Evolutionary conservation across 2,888 invertebrate species (phyloP).

Genomic region (Agriotes lineatus): DNA sequence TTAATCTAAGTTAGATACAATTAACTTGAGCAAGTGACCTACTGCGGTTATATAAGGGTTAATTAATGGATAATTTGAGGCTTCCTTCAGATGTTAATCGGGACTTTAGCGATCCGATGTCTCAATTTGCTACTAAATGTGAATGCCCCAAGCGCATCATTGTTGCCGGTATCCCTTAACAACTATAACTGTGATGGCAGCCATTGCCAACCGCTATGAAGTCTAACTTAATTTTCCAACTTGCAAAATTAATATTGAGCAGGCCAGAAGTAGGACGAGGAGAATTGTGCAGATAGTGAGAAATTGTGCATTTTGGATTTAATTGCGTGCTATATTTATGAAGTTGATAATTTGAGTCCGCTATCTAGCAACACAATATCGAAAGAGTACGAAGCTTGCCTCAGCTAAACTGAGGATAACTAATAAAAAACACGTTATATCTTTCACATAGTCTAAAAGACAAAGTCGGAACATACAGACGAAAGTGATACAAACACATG

Average conservation of each 20-base stretch:
- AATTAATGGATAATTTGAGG: slow-evolving; percentile 22
- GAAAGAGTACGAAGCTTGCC: no score
- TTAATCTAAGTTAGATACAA: slow-evolving; percentile 9
- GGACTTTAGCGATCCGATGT: slow-evolving; percentile 14
- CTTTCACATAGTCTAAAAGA: no score
- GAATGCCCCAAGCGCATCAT: slow-evolving; percentile 14
- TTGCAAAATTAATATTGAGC: not conserved
- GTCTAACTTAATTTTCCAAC: not conserved
- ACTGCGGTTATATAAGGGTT: slow-evolving; percentile 13
- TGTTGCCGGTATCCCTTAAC: slow-evolving; percentile 16
- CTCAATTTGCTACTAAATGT: slow-evolving; percentile 17
- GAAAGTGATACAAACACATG: no score
- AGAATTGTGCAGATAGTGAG: no score
- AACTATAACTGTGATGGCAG: slow-evolving; percentile 11
- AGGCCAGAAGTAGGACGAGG: no score
- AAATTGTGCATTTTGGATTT: no score
- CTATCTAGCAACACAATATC: no score
- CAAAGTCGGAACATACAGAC: no score
- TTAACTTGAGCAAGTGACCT: slow-evolving; percentile 16
- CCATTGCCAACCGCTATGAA: not conserved
- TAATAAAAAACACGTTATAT: no score
- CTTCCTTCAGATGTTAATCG: slow-evolving; percentile 23
- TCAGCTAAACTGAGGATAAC: no score
- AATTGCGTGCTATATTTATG: no score
- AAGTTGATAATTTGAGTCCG: no score